These are phyloP conservation scores for Podilymbus podiceps DNA, from an alignment of 2,113 vertebrate genomes.

Conservation along the genomic window DNA sequence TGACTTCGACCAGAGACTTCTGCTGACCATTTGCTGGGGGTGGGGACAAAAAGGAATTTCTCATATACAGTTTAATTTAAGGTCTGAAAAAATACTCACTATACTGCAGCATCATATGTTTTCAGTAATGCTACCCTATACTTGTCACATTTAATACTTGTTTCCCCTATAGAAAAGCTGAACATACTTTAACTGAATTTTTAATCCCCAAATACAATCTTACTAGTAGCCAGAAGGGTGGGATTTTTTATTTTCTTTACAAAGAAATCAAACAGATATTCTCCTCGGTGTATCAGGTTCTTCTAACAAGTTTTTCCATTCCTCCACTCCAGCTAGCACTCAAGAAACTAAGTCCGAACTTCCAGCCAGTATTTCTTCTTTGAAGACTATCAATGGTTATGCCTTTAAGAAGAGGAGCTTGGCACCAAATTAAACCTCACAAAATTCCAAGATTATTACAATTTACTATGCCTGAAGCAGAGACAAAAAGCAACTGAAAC, in stretches of 20 bases:
- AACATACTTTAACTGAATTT: background rate
- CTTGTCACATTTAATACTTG: background rate
- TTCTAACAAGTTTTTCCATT: background rate
- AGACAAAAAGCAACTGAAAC: background rate
- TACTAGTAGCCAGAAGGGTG: background rate
- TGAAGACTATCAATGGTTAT: background rate
- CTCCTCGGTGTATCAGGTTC: background rate
- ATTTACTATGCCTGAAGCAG: background rate
- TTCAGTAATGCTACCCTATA: background rate
- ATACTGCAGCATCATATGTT: background rate
- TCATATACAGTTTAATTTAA: background rate
- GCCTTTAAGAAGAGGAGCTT: background rate
- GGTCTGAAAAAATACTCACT: background rate
- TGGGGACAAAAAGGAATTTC: background rate
- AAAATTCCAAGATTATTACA: background rate
- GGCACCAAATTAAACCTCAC: background rate
- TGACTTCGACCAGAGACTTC: slow-evolving; percentile 85
- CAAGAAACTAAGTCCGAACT: background rate
- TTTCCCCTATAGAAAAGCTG: background rate
- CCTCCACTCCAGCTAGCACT: background rate
- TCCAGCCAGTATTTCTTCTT: background rate
- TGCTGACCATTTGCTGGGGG: slow-evolving; percentile 87
- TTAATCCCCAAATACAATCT: background rate
- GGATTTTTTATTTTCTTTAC: background rate
- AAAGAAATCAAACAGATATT: background rate